A percentile compares a stretch with the other conserved stretches of the same genome.
Evolutionary conservation across 2,113 vertebrate genomes (phyloP).

Genomic region (Microcebus lehilahytsara): DNA sequence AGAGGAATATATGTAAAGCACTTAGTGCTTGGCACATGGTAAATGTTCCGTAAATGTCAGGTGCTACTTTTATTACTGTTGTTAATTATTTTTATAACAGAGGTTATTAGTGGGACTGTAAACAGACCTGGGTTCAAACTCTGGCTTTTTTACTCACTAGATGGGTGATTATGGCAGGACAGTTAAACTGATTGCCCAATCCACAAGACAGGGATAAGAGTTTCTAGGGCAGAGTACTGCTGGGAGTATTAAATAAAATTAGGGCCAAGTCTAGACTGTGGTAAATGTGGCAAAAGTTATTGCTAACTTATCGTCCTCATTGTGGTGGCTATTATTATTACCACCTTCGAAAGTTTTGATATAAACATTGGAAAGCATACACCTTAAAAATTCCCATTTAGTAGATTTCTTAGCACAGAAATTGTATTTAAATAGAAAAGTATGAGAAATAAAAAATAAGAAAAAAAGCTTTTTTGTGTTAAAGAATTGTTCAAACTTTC

Average conservation of each 20-base stretch:
- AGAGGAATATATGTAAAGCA: not conserved
- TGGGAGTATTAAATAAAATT: not conserved
- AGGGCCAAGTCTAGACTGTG: not conserved
- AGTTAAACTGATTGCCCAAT: not conserved
- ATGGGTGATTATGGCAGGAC: not conserved
- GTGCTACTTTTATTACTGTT: not conserved
- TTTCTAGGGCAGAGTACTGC: not conserved
- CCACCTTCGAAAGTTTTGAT: not conserved
- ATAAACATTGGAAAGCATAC: not conserved
- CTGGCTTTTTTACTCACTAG: not conserved
- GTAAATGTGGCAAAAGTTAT: not conserved
- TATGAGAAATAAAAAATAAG: not conserved
- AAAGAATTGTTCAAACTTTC: not conserved
- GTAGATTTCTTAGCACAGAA: not conserved
- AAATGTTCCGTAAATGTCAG: not conserved
- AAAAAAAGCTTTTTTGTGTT: not conserved
- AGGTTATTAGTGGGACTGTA: not conserved
- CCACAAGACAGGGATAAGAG: not conserved
- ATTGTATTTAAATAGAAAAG: constrained; percentile 11
- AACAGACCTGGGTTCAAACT: not conserved
- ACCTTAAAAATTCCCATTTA: not conserved
- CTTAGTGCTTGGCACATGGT: no score
- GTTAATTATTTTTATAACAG: not conserved
- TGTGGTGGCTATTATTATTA: not conserved
- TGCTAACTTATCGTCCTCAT: not conserved